Evolutionary conservation across 2,888 invertebrate species (phyloP).

Genomic region (Perdita meconis): DNA sequence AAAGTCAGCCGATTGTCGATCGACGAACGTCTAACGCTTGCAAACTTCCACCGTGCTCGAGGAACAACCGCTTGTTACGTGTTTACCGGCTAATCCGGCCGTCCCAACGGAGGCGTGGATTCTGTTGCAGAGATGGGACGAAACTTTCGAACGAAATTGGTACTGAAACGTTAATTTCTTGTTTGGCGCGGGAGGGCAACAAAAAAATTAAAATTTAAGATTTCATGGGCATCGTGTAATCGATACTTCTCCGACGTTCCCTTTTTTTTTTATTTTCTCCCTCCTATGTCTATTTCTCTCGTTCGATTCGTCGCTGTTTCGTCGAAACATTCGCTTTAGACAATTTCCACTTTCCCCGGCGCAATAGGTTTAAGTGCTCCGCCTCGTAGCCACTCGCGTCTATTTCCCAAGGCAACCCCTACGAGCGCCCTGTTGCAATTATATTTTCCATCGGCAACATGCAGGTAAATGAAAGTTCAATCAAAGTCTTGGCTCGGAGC

Average conservation of each 20-base stretch:
- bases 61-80: slow-evolving; percentile 53
- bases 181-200: neutral
- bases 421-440: slow-evolving; percentile 68
- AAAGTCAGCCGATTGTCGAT: slow-evolving; percentile 71
- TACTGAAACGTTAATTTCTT: slow-evolving; percentile 27
- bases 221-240: neutral
- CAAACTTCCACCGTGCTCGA: slow-evolving; percentile 41
- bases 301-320: neutral
- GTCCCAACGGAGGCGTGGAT: slow-evolving; percentile 21
- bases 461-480: slow-evolving; percentile 78
- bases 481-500: slow-evolving; percentile 73
- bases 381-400: slow-evolving; percentile 19
- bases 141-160: slow-evolving; percentile 33
- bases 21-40: slow-evolving; percentile 58
- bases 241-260: neutral
- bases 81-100: slow-evolving; percentile 50
- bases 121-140: neutral
- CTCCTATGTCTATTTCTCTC: no score
- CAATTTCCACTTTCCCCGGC: slow-evolving; percentile 10
- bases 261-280: no score
- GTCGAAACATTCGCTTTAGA: neutral
- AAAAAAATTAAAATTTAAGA: slow-evolving; percentile 17
- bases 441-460: slow-evolving; percentile 73
- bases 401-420: slow-evolving; percentile 45
- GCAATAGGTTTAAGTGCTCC: slow-evolving; percentile 41